Evolutionary conservation across 2,888 invertebrate genomes (phyloP).

Genomic region (Adela reaumurella): DNA sequence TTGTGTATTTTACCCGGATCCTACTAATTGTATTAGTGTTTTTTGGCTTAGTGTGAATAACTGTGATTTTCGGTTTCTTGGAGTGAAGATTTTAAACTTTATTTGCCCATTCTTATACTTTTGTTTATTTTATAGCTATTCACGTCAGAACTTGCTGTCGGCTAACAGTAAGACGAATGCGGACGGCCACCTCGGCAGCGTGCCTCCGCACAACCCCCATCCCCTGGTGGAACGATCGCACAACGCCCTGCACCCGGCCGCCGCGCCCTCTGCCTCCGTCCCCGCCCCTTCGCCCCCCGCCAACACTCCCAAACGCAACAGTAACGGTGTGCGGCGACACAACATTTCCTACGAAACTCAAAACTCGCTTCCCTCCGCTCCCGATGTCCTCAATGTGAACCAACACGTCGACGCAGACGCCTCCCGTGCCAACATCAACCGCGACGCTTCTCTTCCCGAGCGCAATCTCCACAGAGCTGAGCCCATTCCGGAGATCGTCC

Average conservation of each 20-base stretch:
- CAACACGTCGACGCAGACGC: slow-evolving; percentile 28
- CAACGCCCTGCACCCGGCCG: slow-evolving; percentile 39
- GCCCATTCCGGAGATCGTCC: slow-evolving; percentile 43
- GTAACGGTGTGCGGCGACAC: too few species aligned
- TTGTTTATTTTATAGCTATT: slow-evolving; percentile 64
- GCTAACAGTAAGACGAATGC: slow-evolving; percentile 72
- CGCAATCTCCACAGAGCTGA: slow-evolving; percentile 34
- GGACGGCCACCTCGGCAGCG: slow-evolving; percentile 43
- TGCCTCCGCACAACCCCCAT: slow-evolving; percentile 30
- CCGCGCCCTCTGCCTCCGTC: slow-evolving; percentile 23
- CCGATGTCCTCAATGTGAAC: slow-evolving; percentile 56
- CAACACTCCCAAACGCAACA: slow-evolving; percentile 36
- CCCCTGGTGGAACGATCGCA: slow-evolving; percentile 56
- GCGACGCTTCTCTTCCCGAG: slow-evolving; percentile 17
- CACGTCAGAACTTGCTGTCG: slow-evolving; percentile 82
- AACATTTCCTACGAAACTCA: slow-evolving; percentile 37
- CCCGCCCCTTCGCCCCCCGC: slow-evolving; percentile 29
- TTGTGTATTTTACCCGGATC: too few species aligned
- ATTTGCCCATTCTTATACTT: not conserved
- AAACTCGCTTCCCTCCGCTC: slow-evolving; percentile 49
- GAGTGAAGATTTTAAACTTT: too few species aligned
- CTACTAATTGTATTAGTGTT: slow-evolving; percentile 1
- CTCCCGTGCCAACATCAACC: slow-evolving; percentile 18
- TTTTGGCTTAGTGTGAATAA: slow-evolving; percentile 2
- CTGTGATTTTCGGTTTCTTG: slow-evolving; percentile 1